A percentile compares a stretch with the other conserved stretches of the same genome.
phyloP scores from a whole-genome alignment of 2,888 invertebrate genomes.

The Hermaeophaga mercurialis region DNA sequence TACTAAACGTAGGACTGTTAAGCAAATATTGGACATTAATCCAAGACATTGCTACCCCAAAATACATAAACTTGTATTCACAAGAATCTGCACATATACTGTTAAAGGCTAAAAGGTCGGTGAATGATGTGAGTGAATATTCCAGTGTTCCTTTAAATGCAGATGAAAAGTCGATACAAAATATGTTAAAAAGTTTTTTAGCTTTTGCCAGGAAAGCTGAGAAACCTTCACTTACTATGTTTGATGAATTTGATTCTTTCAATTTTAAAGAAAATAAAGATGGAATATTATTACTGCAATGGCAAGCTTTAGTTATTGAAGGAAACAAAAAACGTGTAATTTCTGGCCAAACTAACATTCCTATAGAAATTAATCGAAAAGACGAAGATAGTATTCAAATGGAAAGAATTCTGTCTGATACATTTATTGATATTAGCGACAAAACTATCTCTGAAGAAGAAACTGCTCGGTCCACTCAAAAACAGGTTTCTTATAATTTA shows the following conservation, averaged over 20 bases:
- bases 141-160: slow-evolving; percentile 53
- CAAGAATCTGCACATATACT: slow-evolving; percentile 62
- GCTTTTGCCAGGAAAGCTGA: slow-evolving; percentile 57
- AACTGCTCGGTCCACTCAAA: slow-evolving; percentile 36
- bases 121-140: slow-evolving; percentile 43
- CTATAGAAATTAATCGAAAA: slow-evolving; percentile 63
- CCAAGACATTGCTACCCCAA: slow-evolving; percentile 48
- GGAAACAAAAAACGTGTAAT: slow-evolving; percentile 62
- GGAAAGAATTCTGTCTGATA: slow-evolving; percentile 37
- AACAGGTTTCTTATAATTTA: slow-evolving; percentile 64
- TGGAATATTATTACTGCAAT: slow-evolving; percentile 52
- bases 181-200: slow-evolving; percentile 54
- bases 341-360: slow-evolving; percentile 73
- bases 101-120: slow-evolving; percentile 57
- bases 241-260: slow-evolving; percentile 42
- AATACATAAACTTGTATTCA: slow-evolving; percentile 57
- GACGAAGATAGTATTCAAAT: slow-evolving; percentile 52
- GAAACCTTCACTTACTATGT: slow-evolving; percentile 48
- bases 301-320: slow-evolving; percentile 58
- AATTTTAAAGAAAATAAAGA: slow-evolving; percentile 44
- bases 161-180: slow-evolving; percentile 44
- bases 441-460: slow-evolving; percentile 34
- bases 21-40: slow-evolving; percentile 67
- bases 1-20: slow-evolving; percentile 65
- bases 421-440: slow-evolving; percentile 40